These are phyloP conservation scores for Cettia cetti DNA, from an alignment of 2,113 vertebrate species.

Conservation along the genomic window DNA sequence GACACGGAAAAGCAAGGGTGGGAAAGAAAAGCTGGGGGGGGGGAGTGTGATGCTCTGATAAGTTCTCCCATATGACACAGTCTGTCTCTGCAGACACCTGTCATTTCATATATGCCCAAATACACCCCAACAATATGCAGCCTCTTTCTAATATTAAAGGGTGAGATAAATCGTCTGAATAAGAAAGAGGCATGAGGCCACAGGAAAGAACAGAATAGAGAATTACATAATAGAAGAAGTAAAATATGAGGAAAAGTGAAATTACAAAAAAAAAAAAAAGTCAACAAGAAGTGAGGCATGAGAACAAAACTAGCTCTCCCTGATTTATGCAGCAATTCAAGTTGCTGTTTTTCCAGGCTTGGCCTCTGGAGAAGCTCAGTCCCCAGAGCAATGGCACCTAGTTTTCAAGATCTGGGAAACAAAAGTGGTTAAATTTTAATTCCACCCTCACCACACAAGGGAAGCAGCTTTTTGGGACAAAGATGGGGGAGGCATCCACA, in stretches of 20 bases:
- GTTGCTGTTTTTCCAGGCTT: not conserved
- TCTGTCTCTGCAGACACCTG: not conserved
- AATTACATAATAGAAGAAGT: not conserved
- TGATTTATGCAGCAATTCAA: not conserved
- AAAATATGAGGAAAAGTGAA: not conserved
- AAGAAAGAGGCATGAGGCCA: not conserved
- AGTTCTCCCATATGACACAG: not conserved
- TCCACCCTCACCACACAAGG: not conserved
- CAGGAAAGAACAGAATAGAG: not conserved
- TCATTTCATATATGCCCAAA: not conserved
- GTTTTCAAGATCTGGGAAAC: not conserved
- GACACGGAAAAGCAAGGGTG: not conserved
- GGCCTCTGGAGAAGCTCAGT: not conserved
- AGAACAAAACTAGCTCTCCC: not conserved
- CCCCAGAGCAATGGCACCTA: not conserved
- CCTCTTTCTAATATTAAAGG: not conserved
- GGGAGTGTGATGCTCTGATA: rapidly evolving
- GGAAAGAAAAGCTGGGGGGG: not conserved
- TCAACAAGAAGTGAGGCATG: not conserved
- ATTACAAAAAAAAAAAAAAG: not conserved
- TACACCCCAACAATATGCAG: not conserved
- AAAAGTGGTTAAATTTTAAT: not conserved
- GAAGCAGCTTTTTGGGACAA: not conserved
- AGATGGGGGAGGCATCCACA: not conserved
- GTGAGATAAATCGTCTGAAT: not conserved